Conservation (phyloP, 1,140 invertebrate species). For the Drosophila kanapiae region DNA sequence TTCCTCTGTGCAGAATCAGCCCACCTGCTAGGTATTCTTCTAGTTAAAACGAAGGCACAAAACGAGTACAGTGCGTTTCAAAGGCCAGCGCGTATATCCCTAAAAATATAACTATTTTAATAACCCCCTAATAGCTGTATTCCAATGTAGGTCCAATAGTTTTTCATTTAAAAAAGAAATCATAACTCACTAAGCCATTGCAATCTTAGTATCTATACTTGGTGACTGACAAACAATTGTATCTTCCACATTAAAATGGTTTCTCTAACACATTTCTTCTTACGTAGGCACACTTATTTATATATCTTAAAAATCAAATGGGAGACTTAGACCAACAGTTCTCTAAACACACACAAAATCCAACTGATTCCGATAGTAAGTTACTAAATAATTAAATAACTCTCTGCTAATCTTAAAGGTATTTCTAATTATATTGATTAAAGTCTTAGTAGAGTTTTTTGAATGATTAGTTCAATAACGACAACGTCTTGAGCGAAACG, state of each 20-base stretch:
- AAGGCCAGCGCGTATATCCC: not conserved
- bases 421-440: conserved; percentile 10
- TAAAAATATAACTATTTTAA: not conserved
- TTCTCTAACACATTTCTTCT: conserved; percentile 5
- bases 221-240: conserved; percentile 25
- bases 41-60: conserved; percentile 11
- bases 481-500: conserved; percentile 29
- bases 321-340: not conserved
- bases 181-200: not conserved
- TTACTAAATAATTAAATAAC: not conserved
- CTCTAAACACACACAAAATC: not conserved
- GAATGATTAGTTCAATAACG: not conserved
- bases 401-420: not conserved
- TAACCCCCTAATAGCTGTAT: not conserved
- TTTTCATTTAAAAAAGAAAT: conserved; percentile 4
- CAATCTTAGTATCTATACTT: conserved; percentile 8
- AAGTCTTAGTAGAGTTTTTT: conserved; percentile 3
- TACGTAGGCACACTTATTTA: conserved; percentile 8
- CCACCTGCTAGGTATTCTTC: conserved; percentile 13
- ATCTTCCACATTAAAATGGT: conserved; percentile 22
- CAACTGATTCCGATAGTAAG: conserved; percentile 17
- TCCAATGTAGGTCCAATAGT: conserved; percentile 7
- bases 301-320: not conserved
- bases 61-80: conserved; percentile 17
- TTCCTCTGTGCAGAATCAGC: conserved; percentile 29